Base-by-base conservation (phyloP, 2,888 invertebrate species). In the Eilema depressum region DNA sequence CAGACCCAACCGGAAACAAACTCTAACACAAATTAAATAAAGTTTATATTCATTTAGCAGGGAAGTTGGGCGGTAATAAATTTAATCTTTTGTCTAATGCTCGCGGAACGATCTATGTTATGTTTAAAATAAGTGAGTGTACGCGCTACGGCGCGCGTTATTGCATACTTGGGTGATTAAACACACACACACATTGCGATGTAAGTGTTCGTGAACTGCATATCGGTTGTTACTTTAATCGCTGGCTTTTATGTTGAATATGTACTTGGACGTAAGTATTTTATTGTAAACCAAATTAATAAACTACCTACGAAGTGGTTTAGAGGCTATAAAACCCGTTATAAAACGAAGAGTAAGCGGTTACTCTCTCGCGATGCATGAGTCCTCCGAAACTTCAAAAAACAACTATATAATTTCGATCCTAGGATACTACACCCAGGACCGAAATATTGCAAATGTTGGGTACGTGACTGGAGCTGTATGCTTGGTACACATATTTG, bases 21-120 rank as follows among this genome's bases (percentile, higher is more conserved):
- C 67, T 65, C 59, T 81, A 69, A 66, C n/a, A 10, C 17, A 4
- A 7, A 69, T 47, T 33, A 62, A 10, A 68, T 77, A 79, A 71
- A 74, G 76, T 77, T 77, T 33, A 62, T 68, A 73, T 79, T 73
- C 69, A 60, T 66, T 75, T 59, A n/a, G 20, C 20, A 26, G 28
- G 14, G 53, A 14, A 59, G 47, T 70, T 37, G 63, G 60, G 30
- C 30, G 56, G 73, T 70, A 74, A 83, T 84, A 83, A 83, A 80
- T 83, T 82, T 75, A 77, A 84, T 80, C 63, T 80, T 75, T 76
- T 76, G 81, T 77, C 74, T 82, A 83, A 78, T 68, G 78, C 68
- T 79, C 70, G 65, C 71, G 60, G 71, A 76, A 75, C 75, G 75
- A 77, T 83, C 73, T 77, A 75, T 69, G 77, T 66, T 74, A 66